Evolutionary conservation across 2,113 vertebrate species (phyloP), one percentile per base, ranked within the genome.

Genomic region (Apistogramma diplotaenia): DNA sequence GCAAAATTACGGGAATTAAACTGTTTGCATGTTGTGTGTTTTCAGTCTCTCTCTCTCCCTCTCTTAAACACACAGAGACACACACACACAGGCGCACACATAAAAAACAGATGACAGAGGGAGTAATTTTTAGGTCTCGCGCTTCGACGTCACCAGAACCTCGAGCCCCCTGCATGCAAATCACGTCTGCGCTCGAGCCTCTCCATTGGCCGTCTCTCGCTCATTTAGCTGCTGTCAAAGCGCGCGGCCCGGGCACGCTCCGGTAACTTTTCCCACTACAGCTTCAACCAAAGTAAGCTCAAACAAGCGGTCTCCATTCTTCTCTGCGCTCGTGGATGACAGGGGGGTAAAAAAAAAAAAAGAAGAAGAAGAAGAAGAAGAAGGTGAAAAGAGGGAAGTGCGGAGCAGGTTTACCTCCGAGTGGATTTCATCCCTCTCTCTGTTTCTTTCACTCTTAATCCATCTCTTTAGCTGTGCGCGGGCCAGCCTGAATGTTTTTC

Each of bases 161-260:
- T 94, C 92, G 93, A 95, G 94, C 95, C 93, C 93, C 76, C 93
- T 71, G 80, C 91, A 96, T 97, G 96, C 96, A 97, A 97, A 97
- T 97, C 91, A 92, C 88, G 87, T 94, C 94, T 93, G 80, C 91
- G 91, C 93, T 95, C 91, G 84, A 86, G 91, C 92, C 92, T 91
- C 86, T 89, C 94, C 85, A 98, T 98, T 98, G 97, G 97, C 96
- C 95, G 90, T 86, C 94, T 90, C 89, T 65, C 91, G 91, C 95
- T 96, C 95, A 97, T 97, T 97, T 97, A 98, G 96, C 93, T 93
- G 94, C 94, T 94, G 95, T 95, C 95, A 94, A 86, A 91, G 96
- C 95, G 95, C 94, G 89, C 96, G 91, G 95, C 93, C 96, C 96
- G 95, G 96, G 95, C 96, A 96, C 95, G 93, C 91, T 92, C 92